Percentiles rank a stretch among this genome's conserved stretches.
phyloP scores from a whole-genome alignment of 2,113 vertebrate genomes.

The Siniperca chuatsi region DNA sequence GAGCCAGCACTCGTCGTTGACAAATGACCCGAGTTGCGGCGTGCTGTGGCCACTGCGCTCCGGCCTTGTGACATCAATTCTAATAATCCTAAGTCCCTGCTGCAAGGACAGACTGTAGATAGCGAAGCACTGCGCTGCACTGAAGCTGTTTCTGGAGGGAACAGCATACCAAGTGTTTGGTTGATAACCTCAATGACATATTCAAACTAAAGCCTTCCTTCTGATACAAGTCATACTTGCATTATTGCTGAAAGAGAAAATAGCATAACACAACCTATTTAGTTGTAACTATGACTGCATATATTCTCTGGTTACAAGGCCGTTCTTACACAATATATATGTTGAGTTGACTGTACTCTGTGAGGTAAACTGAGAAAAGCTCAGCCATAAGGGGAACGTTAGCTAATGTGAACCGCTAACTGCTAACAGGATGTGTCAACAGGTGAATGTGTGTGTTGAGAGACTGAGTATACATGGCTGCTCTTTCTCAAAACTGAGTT shows the following conservation, averaged over 20 bases:
- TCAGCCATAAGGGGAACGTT: neutral
- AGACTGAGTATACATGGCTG: constrained; percentile 8
- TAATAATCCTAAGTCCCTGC: constrained; percentile 63
- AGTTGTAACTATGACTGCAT: neutral
- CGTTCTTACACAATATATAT: neutral
- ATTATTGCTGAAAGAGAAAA: neutral
- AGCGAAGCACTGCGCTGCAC: constrained; percentile 9
- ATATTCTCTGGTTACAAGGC: constrained; percentile 19
- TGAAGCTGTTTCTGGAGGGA: constrained; percentile 1
- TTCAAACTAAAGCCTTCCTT: constrained; percentile 8
- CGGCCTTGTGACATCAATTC: constrained; percentile 69
- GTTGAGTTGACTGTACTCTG: constrained; percentile 14
- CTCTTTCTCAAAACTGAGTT: constrained; percentile 19
- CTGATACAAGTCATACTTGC: neutral
- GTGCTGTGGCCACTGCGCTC: constrained; percentile 43
- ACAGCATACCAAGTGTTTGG: neutral
- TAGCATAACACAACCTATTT: neutral
- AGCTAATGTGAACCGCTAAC: neutral
- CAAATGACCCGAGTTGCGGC: constrained; percentile 61
- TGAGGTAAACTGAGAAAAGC: constrained; percentile 6
- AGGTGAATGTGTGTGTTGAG: constrained; percentile 26
- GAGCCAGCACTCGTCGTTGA: constrained; percentile 47
- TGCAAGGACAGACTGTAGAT: constrained; percentile 61
- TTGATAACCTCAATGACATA: constrained; percentile 26
- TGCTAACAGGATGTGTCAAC: constrained; percentile 25